Evolutionary conservation across 2,888 invertebrate genomes (phyloP), one percentile per base, ranked within the genome.

Genomic region (Epinotia brunnichana): DNA sequence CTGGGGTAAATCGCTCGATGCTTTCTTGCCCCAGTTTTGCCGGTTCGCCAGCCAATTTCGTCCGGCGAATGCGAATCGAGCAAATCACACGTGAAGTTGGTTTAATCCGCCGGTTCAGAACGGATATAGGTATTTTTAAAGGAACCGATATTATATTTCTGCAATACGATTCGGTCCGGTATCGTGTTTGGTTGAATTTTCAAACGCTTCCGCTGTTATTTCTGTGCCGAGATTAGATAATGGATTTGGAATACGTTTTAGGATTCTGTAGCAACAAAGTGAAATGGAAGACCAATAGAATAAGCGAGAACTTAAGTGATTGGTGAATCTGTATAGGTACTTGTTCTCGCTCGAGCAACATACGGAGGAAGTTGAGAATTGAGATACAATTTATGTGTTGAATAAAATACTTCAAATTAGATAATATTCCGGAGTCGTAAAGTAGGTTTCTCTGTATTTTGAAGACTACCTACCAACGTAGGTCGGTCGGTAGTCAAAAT

Each of bases 11-110:
- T 87, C 83, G 78, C 84, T 82, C 84, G 83, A 83, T 87, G 83
- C 77, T 86, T 87, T 88, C 88, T 85, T 90, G 91, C 79, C 90
- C 91, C 79, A 92, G 87, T 88, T 91, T 89, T 88, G 85, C 83
- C 86, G 90, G 90, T 90, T 91, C 90, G 88, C 84, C 87, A 88
- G 86, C 88, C 90, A 88, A 90, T 90, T 90, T 87, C 86, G 83
- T 87, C 85, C 83, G 75, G 81, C 83, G 80, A 85, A 83, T 82
- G 83, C 80, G 81, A 78, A 76, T 77, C 82, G 82, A 81, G 82
- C 82, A 85, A 85, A 88, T 89, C 86, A 85, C 87, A 84, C 88
- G 87, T 87, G 87, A 87, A 85, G 85, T 84, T 86, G 83, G 85
- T 83, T 82, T 84, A 85, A 88, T 84, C 80, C 79, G 79, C 80